Evolutionary conservation across 2,797 vertebrate species (phyloP).

Genomic region (Oophaga sylvatica): DNA sequence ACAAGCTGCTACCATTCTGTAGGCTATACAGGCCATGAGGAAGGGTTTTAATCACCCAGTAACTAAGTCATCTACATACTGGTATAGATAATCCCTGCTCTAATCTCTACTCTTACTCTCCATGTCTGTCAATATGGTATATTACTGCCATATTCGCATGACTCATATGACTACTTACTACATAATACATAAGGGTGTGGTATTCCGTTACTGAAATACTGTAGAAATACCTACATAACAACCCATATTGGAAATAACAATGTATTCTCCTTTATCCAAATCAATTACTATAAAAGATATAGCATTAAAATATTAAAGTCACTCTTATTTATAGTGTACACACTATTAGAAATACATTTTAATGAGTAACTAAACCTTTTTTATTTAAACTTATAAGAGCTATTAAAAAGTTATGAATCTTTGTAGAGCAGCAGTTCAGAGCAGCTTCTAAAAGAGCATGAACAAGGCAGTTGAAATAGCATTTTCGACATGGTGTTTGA

Average conservation of each 20-base stretch:
- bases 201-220: background rate
- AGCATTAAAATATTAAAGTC: background rate
- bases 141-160: background rate
- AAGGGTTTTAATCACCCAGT: background rate
- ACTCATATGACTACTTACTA: background rate
- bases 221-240: background rate
- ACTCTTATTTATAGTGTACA: background rate
- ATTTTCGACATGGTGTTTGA: too few relatives aligned
- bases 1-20: background rate
- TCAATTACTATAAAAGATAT: background rate
- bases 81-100: background rate
- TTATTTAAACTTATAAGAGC: too few relatives aligned
- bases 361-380: too few relatives aligned
- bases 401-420: too few relatives aligned
- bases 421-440: too few relatives aligned
- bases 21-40: background rate
- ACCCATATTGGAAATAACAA: background rate
- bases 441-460: too few relatives aligned
- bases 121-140: background rate
- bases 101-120: background rate
- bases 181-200: background rate
- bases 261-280: background rate
- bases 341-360: background rate
- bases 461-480: too few relatives aligned
- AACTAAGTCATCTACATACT: background rate